Conservation (phyloP, 2,888 invertebrate species). For the Molorchus minor region DNA sequence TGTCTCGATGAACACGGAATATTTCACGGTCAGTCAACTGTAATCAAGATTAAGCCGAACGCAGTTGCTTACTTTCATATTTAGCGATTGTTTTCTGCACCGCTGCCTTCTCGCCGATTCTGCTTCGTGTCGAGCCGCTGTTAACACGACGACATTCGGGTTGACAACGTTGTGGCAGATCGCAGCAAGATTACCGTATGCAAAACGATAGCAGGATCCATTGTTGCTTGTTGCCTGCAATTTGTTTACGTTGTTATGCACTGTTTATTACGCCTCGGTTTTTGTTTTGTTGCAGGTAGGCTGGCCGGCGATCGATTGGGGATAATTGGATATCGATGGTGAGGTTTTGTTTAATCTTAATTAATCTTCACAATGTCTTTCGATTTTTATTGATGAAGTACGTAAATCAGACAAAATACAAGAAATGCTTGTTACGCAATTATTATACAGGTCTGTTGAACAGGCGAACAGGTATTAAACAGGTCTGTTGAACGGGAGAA, state of each 20-base stretch:
- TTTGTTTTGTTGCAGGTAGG: slow-evolving; percentile 23
- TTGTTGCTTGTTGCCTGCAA: slow-evolving; percentile 8
- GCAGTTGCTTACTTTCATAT: slow-evolving; percentile 37
- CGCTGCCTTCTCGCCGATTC: slow-evolving; percentile 26
- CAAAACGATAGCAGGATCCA: slow-evolving; percentile 10
- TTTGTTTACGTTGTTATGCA: slow-evolving; percentile 13
- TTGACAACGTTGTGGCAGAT: slow-evolving; percentile 35
- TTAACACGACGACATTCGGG: slow-evolving; percentile 38
- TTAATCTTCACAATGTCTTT: neutral
- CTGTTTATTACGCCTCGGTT: slow-evolving; percentile 19
- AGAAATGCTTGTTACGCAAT: neutral
- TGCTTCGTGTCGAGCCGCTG: slow-evolving; percentile 29
- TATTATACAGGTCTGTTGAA: neutral
- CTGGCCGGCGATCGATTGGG: neutral
- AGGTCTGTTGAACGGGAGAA: too few relatives aligned
- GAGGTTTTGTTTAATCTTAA: neutral
- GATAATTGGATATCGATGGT: slow-evolving; percentile 12
- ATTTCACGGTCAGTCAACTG: slow-evolving; percentile 34
- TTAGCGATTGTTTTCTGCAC: slow-evolving; percentile 43
- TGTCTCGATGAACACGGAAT: slow-evolving; percentile 25
- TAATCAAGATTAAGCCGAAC: slow-evolving; percentile 36
- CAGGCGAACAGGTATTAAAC: too few relatives aligned
- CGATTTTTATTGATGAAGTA: neutral
- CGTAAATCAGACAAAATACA: neutral
- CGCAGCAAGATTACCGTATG: slow-evolving; percentile 22